phyloP scores from a whole-genome alignment of 2,888 invertebrate species.

The Nomada goodeniana region DNA sequence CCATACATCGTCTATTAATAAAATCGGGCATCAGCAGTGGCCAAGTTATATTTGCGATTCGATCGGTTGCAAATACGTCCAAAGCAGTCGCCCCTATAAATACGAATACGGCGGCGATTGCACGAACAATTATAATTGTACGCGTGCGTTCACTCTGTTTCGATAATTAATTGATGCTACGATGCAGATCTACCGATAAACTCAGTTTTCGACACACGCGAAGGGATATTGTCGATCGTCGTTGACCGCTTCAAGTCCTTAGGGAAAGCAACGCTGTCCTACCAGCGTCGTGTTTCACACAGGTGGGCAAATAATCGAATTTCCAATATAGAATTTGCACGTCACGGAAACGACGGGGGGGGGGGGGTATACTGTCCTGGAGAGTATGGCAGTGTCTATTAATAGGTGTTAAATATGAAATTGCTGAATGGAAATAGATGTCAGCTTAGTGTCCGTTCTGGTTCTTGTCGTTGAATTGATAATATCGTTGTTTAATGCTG shows the following conservation, averaged over 20 bases:
- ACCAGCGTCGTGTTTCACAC: neutral
- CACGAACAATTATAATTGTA: constrained; percentile 74
- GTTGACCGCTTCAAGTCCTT: constrained; percentile 25
- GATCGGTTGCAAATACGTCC: constrained; percentile 62
- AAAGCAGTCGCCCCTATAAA: constrained; percentile 63
- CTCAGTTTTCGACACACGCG: constrained; percentile 4
- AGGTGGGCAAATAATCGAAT: constrained; percentile 15
- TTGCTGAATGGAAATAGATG: neutral
- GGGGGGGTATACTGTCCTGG: too few relatives aligned
- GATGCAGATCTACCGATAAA: constrained; percentile 53
- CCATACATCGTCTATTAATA: constrained; percentile 67
- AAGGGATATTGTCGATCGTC: constrained; percentile 46
- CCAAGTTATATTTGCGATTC: constrained; percentile 53
- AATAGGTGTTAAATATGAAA: constrained; percentile 7
- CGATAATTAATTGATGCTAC: constrained; percentile 74
- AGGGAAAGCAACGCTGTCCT: neutral
- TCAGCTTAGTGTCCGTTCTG: neutral
- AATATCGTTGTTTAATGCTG: constrained; percentile 1
- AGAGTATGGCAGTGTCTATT: neutral
- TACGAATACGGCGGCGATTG: constrained; percentile 62
- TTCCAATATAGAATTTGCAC: neutral
- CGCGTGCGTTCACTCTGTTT: constrained; percentile 62
- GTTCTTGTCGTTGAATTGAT: neutral
- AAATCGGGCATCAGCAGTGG: constrained; percentile 56
- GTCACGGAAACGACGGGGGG: neutral